Conservation (phyloP, 2,113 vertebrate species). For the Colossoma macropomum region DNA sequence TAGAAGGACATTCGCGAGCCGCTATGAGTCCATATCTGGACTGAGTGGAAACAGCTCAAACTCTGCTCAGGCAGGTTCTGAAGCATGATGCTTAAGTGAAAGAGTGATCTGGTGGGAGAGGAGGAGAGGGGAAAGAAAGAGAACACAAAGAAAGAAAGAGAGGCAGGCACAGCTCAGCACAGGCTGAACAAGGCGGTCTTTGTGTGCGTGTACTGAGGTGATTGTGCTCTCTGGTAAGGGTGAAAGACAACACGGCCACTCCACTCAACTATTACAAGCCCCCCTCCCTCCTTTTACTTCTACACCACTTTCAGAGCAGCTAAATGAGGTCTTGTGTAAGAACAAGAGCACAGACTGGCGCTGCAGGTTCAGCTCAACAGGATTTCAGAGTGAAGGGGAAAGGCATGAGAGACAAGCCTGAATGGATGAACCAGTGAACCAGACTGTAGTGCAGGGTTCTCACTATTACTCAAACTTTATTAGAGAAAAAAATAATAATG, state of each 20-base stretch:
- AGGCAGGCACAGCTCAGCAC: slow-evolving; percentile 33
- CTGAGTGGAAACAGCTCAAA: slow-evolving; percentile 1
- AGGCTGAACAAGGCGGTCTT: slow-evolving; percentile 39
- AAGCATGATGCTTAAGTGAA: slow-evolving; percentile 7
- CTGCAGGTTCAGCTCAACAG: background rate
- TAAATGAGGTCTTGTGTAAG: slow-evolving; percentile 8
- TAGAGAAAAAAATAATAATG: background rate
- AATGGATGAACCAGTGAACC: slow-evolving; percentile 4
- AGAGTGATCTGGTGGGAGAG: slow-evolving; percentile 36
- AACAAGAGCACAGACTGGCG: background rate
- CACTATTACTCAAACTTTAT: background rate
- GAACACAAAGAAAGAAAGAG: slow-evolving; percentile 9
- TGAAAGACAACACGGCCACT: slow-evolving; percentile 36
- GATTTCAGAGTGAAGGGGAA: background rate
- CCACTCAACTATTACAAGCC: background rate
- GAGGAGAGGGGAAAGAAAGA: background rate
- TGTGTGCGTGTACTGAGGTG: slow-evolving; percentile 40
- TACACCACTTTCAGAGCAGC: slow-evolving; percentile 15
- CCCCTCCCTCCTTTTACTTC: background rate
- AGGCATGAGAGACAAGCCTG: background rate
- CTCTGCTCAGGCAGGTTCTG: slow-evolving; percentile 10
- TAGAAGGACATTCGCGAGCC: background rate
- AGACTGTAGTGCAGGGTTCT: background rate
- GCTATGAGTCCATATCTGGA: background rate
- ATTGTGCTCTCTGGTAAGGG: slow-evolving; percentile 34